phyloP scores from a whole-genome alignment of 2,797 vertebrate species.

The Danio choprae region DNA sequence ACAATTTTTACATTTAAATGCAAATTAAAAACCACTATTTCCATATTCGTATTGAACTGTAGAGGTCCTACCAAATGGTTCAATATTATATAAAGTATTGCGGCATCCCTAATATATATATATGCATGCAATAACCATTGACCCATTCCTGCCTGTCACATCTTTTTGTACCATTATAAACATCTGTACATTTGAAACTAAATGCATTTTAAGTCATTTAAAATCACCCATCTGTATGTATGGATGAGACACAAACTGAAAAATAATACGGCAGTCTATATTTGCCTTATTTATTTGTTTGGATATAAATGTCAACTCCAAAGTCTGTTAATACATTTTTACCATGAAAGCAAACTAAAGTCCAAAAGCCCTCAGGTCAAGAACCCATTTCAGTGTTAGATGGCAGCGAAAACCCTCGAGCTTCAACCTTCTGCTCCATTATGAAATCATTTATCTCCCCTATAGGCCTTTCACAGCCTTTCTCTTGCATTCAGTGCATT shows the following conservation, averaged over 20 bases:
- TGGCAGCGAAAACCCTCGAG: constrained; percentile 22
- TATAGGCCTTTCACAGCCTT: constrained; percentile 28
- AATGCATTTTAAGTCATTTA: too few relatives aligned
- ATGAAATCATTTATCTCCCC: constrained; percentile 35
- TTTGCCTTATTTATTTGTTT: background rate
- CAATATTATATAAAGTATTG: too few relatives aligned
- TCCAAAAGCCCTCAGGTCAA: constrained; percentile 38
- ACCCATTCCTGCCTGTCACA: too few relatives aligned
- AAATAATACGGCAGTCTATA: background rate
- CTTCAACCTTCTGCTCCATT: constrained; percentile 51
- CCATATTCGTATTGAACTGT: too few relatives aligned
- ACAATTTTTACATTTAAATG: too few relatives aligned
- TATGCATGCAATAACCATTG: too few relatives aligned
- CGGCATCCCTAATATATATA: too few relatives aligned
- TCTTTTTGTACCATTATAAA: too few relatives aligned
- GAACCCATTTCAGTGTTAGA: constrained; percentile 27
- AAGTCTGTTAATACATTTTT: constrained; percentile 10
- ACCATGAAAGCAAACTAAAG: constrained; percentile 12
- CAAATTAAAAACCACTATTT: too few relatives aligned
- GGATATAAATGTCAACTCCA: background rate
- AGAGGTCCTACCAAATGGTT: too few relatives aligned
- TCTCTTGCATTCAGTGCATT: constrained; percentile 27
- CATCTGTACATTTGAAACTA: too few relatives aligned
- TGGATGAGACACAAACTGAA: background rate
- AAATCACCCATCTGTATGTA: too few relatives aligned